phyloP scores from a whole-genome alignment of 2,888 invertebrate species.

The Buathra laborator region DNA sequence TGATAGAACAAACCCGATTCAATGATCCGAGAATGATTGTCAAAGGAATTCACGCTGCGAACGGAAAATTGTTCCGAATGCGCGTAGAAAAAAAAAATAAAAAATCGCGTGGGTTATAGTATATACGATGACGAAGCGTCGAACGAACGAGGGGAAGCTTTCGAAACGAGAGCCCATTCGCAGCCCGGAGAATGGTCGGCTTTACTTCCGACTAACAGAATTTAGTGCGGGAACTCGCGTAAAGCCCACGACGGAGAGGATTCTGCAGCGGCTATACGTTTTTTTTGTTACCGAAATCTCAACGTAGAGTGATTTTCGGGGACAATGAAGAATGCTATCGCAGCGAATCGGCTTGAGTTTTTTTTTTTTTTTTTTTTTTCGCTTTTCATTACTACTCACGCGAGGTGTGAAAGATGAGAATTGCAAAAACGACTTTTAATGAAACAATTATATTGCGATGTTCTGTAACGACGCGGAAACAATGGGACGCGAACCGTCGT shows the following conservation, averaged over 20 bases:
- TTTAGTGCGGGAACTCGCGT: slow-evolving; percentile 56
- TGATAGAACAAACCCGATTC: slow-evolving; percentile 11
- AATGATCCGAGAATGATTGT: not conserved
- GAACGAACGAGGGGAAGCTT: slow-evolving; percentile 13
- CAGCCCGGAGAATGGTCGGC: slow-evolving; percentile 54
- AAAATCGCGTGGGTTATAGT: no score
- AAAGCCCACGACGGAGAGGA: slow-evolving; percentile 32
- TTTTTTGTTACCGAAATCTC: slow-evolving; percentile 33
- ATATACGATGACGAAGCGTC: slow-evolving; percentile 9
- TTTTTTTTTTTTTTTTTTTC: not conserved
- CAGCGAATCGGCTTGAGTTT: not conserved
- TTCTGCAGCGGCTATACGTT: no score
- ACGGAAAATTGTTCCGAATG: slow-evolving; percentile 31
- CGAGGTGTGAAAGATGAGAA: no score
- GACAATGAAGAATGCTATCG: not conserved
- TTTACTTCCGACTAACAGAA: slow-evolving; percentile 60
- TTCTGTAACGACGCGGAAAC: not conserved
- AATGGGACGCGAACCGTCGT: not conserved
- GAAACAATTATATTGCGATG: slow-evolving; percentile 1
- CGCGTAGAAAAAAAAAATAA: slow-evolving; percentile 23
- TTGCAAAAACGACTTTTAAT: slow-evolving; percentile 2
- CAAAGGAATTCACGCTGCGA: not conserved
- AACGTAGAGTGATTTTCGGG: slow-evolving; percentile 26
- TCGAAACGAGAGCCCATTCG: slow-evolving; percentile 32
- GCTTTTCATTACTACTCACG: no score